Percentiles rank a stretch among this genome's conserved stretches.
Conservation (phyloP, 2,113 vertebrate genomes). For the Lepus americanus region DNA sequence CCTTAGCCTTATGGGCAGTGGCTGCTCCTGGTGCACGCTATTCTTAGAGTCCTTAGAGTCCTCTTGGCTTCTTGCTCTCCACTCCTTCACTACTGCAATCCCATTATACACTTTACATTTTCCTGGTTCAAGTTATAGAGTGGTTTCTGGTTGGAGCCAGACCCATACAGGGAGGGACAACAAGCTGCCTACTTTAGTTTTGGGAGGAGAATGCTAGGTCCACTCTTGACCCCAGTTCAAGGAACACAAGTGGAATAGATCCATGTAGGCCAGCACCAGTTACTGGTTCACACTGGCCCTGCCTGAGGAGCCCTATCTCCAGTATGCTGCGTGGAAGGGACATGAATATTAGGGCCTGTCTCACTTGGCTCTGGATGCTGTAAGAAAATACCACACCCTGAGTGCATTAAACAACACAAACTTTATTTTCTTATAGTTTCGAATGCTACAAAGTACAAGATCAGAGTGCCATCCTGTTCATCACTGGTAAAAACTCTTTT, state of each 20-base stretch:
- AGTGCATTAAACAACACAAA: neutral
- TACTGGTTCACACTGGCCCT: neutral
- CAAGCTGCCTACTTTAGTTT: neutral
- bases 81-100: neutral
- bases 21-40: neutral
- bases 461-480: neutral
- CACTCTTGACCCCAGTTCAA: neutral
- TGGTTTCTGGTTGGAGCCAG: neutral
- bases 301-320: neutral
- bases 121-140: neutral
- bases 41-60: neutral
- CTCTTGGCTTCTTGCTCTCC: neutral
- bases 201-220: neutral
- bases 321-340: neutral
- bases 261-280: neutral
- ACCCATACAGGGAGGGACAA: neutral
- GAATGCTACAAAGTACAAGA: neutral
- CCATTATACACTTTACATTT: neutral
- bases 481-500: neutral
- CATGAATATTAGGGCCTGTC: neutral
- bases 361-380: neutral
- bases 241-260: neutral
- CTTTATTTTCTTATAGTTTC: neutral
- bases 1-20: neutral
- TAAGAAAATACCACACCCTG: neutral